These are phyloP conservation scores for Pogona vitticeps DNA, from an alignment of 2,113 vertebrate species.

Conservation along the genomic window DNA sequence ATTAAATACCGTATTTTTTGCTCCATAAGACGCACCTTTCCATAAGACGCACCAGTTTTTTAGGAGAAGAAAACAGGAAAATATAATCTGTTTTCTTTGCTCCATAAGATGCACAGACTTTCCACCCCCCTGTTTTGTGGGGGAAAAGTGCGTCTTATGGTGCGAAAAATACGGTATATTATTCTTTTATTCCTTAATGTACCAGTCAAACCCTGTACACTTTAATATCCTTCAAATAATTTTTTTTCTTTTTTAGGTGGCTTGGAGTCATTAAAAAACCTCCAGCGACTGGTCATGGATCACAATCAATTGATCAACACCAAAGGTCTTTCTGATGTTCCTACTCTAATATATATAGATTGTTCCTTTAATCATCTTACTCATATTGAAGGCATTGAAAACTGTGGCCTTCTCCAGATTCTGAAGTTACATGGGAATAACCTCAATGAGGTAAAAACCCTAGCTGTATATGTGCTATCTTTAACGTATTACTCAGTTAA, in stretches of 20 bases:
- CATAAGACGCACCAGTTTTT: too few relatives aligned
- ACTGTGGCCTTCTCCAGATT: constrained; percentile 85
- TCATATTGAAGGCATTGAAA: constrained; percentile 84
- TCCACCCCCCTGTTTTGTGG: too few relatives aligned
- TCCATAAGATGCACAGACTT: too few relatives aligned
- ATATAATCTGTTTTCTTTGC: too few relatives aligned
- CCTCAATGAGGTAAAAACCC: constrained; percentile 84
- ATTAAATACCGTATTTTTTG: too few relatives aligned
- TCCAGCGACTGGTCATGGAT: constrained; percentile 85
- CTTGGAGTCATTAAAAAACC: constrained; percentile 82
- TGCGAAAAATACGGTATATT: too few relatives aligned
- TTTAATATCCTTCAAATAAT: constrained; percentile 34
- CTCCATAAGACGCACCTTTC: too few relatives aligned
- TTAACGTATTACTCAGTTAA: neutral
- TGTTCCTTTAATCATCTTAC: constrained; percentile 91
- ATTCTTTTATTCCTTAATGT: neutral
- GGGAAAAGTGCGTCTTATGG: too few relatives aligned
- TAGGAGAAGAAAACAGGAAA: too few relatives aligned
- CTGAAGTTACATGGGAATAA: constrained; percentile 90
- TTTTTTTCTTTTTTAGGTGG: constrained; percentile 80
- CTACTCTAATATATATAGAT: constrained; percentile 84
- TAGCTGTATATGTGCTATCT: neutral
- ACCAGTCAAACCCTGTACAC: neutral
- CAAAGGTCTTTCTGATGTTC: constrained; percentile 81
- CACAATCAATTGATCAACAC: constrained; percentile 93